Evolutionary conservation across 2,797 vertebrate species (phyloP).

Genomic region (Anomalospiza imberbis): DNA sequence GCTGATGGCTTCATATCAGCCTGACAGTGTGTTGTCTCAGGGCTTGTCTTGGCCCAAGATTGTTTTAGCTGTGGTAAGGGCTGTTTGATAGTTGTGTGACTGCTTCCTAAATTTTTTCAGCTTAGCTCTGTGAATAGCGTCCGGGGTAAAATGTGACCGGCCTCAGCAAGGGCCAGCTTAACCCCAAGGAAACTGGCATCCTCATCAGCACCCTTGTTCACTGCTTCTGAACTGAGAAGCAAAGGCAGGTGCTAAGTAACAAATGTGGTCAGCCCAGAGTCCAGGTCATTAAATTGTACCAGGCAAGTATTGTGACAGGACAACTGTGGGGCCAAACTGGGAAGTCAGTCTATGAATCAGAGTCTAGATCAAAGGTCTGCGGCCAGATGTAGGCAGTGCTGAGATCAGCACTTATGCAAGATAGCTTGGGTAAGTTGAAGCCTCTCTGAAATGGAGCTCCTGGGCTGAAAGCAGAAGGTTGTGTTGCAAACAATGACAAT

Average conservation of each 20-base stretch:
- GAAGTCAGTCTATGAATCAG: neutral
- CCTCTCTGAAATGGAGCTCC: neutral
- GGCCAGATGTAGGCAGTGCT: neutral
- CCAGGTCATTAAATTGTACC: neutral
- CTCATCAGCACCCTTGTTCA: neutral
- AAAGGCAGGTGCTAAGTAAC: neutral
- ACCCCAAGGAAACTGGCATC: fast-evolving
- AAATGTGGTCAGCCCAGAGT: neutral
- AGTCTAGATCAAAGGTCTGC: neutral
- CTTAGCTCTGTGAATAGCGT: neutral
- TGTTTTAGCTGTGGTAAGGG: neutral
- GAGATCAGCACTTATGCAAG: neutral
- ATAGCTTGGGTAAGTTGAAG: neutral
- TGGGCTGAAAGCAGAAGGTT: neutral
- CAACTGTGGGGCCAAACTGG: neutral
- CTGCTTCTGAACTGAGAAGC: neutral
- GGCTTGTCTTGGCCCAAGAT: neutral
- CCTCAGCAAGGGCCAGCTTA: fast-evolving
- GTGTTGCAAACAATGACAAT: neutral
- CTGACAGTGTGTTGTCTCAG: neutral
- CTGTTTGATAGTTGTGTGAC: neutral
- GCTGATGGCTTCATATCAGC: neutral
- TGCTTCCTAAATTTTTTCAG: neutral
- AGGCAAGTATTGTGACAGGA: neutral
- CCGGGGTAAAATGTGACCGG: neutral